Evolutionary conservation across 2,888 invertebrate genomes (phyloP).

Genomic region (Catocala sponsa): DNA sequence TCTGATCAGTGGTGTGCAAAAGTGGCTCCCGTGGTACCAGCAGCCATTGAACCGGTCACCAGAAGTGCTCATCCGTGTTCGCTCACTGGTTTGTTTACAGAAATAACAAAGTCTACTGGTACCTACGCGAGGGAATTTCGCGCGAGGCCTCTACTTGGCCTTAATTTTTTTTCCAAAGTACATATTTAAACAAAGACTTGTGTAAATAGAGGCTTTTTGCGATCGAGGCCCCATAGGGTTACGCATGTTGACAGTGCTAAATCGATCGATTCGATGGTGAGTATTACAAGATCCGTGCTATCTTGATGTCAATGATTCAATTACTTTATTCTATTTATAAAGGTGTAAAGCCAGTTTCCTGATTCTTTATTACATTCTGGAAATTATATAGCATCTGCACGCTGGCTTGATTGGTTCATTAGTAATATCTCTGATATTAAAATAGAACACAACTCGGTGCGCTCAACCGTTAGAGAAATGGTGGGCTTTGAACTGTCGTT

Average conservation of each 20-base stretch:
- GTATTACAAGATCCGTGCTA: conserved; percentile 27
- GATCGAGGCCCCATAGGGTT: conserved; percentile 82
- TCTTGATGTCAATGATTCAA: conserved; percentile 18
- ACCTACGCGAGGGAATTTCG: conserved; percentile 74
- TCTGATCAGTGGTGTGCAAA: conserved; percentile 51
- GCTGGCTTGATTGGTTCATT: conserved; percentile 36
- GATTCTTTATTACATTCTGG: conserved; percentile 31
- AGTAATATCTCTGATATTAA: conserved; percentile 27
- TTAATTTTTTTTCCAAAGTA: conserved; percentile 69
- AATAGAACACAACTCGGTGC: conserved; percentile 33
- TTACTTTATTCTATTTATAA: conserved; percentile 20
- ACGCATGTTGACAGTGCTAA: conserved; percentile 71
- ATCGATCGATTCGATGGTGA: conserved; percentile 66
- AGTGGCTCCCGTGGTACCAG: conserved; percentile 71
- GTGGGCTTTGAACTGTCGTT: conserved; percentile 45
- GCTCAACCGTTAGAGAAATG: conserved; percentile 33
- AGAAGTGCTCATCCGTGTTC: conserved; percentile 81
- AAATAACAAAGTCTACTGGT: conserved; percentile 79
- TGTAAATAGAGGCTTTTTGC: conserved; percentile 76
- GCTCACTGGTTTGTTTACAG: conserved; percentile 73
- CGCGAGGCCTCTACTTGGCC: conserved; percentile 74
- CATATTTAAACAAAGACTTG: conserved; percentile 71
- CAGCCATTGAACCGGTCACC: conserved; percentile 71
- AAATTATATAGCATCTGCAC: conserved; percentile 27
- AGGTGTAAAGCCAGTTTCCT: conserved; percentile 20